Evolutionary conservation across 2,797 vertebrate genomes (phyloP).

Genomic region (Sphenodon punctatus): DNA sequence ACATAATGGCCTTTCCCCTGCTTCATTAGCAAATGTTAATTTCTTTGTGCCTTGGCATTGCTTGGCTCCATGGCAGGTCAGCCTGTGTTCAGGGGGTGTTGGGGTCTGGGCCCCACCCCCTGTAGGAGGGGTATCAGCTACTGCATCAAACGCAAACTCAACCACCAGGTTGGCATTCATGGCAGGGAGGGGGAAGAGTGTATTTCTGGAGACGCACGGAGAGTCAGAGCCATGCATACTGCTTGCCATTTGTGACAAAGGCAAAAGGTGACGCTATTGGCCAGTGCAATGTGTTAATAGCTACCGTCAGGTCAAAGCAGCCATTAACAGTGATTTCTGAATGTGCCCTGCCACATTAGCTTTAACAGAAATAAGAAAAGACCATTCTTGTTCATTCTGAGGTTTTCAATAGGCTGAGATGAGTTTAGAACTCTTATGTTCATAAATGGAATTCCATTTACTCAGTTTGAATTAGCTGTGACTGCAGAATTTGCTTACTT

Average conservation of each 20-base stretch:
- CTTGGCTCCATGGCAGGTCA: neutral
- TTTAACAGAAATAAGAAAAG: too few species aligned
- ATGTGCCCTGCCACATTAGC: too few species aligned
- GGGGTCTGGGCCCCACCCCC: neutral
- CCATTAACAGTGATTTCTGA: too few species aligned
- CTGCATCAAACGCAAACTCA: neutral
- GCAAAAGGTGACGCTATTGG: neutral
- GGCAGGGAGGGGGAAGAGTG: neutral
- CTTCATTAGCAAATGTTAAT: neutral
- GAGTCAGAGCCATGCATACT: neutral
- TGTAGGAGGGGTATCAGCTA: neutral
- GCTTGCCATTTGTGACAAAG: neutral
- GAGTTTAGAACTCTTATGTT: too few species aligned
- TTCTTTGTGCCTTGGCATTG: neutral
- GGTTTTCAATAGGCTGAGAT: too few species aligned
- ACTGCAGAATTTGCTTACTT: too few species aligned
- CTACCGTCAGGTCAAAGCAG: too few species aligned
- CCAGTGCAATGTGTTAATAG: neutral
- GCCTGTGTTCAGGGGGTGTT: fast-evolving
- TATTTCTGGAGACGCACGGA: neutral
- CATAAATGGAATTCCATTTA: too few species aligned
- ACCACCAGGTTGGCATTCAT: neutral
- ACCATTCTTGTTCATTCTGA: too few species aligned
- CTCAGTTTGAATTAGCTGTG: too few species aligned
- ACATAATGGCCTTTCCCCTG: neutral